Base-by-base conservation (phyloP, 2,888 invertebrate species). In the Monoplex corrugatus region DNA sequence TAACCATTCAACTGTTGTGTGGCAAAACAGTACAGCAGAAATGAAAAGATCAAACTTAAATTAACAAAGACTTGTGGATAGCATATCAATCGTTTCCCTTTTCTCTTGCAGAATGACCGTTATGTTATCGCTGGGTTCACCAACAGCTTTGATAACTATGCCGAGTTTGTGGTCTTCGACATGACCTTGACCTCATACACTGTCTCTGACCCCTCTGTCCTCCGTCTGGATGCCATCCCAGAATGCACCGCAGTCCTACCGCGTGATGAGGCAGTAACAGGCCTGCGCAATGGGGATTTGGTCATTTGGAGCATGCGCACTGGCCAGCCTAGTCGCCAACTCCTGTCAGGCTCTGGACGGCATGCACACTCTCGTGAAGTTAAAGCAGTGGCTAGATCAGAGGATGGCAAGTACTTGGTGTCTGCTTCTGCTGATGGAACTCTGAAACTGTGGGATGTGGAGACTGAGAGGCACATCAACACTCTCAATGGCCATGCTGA, bases 81-180 rank as follows among this genome's bases (percentile, higher is more conserved):
- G n/a, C n/a, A n/a, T n/a, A n/a, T n/a, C n/a, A n/a, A 19, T 50
- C 50, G 10, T 68, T n/a, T n/a, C n/a, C n/a, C n/a, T 23, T 86
- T 38, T 35, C 35, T 57, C 2, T 50, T 44, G n/a, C 90, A 94
- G 90, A 95, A 95, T 87, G 95, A 95, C 91, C 92, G 95, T 40
- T 95, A 95, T 89, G 95, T 95, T 38, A 92, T 96, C 28, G 95
- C 95, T 57, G 96, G 96, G 75, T 95, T 95, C 91, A 94, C 94
- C 89, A 96, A 96, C 92, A 94, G 95, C 16, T 94, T 94, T 89
- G 96, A 96, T 92, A 95, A 95, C 89, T 94, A 93, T 87, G 95
- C 96, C 32, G 95, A 96, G 91, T 96, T 95, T 92, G 94, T 96
- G 80, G 93, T 95, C 83, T 96, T 96, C 90, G 96, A 96, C 89